Conservation (phyloP, 2,797 vertebrate genomes). For the Thamnophis elegans region DNA sequence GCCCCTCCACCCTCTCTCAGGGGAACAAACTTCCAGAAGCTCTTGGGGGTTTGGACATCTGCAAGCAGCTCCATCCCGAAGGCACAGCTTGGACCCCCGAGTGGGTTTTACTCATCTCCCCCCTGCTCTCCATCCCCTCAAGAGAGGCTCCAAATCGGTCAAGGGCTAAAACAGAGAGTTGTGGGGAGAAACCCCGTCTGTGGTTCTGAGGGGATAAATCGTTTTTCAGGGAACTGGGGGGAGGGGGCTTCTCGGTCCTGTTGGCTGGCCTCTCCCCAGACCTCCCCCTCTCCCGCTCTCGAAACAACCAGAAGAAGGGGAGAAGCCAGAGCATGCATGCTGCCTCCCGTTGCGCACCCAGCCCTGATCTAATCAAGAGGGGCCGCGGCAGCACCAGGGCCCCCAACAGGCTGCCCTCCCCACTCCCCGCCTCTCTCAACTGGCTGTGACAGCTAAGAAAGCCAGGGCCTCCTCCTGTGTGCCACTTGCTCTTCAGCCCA, state of each 20-base stretch:
- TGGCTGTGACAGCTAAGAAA: neutral
- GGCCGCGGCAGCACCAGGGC: neutral
- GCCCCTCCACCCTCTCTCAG: neutral
- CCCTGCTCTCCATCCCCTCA: neutral
- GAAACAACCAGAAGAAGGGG: neutral
- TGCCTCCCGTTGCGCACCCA: neutral
- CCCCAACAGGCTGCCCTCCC: neutral
- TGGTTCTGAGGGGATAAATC: neutral
- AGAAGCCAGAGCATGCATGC: neutral
- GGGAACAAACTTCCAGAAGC: neutral
- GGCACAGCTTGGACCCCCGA: neutral
- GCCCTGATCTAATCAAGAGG: neutral
- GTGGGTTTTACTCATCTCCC: neutral
- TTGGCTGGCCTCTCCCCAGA: neutral
- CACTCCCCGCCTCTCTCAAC: neutral
- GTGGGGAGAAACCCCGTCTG: too few species aligned
- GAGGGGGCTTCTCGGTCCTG: neutral
- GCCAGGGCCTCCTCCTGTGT: neutral
- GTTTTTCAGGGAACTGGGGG: neutral
- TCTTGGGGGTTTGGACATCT: neutral
- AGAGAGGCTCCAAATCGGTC: neutral
- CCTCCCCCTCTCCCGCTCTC: neutral
- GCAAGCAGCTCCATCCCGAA: neutral
- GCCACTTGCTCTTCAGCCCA: neutral
- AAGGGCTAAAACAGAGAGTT: neutral